Evolutionary conservation across 2,113 vertebrate species (phyloP).

Genomic region (Elephantulus edwardii): DNA sequence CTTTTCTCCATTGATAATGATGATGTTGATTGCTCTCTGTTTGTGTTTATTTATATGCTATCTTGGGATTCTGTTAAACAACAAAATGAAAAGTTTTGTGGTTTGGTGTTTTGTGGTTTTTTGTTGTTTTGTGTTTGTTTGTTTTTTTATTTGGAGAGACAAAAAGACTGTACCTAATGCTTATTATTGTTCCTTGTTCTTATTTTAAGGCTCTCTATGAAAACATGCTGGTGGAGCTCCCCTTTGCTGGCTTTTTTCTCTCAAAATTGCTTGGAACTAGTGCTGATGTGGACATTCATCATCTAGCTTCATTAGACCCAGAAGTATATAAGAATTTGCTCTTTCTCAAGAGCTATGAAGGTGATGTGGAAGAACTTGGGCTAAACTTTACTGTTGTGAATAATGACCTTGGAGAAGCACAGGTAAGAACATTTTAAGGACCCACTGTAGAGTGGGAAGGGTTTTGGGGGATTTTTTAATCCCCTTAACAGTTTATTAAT

Average conservation of each 20-base stretch:
- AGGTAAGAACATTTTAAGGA: slow-evolving; percentile 84
- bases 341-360: slow-evolving; percentile 99
- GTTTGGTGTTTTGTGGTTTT: no score
- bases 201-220: slow-evolving; percentile 94
- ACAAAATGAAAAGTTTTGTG: not conserved
- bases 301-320: slow-evolving; percentile 96
- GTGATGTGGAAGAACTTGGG: slow-evolving; percentile 96
- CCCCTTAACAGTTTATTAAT: slow-evolving; percentile 75
- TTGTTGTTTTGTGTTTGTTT: no score
- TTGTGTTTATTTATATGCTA: no score
- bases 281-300: slow-evolving; percentile 98
- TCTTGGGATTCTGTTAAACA: not conserved
- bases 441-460: not conserved
- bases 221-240: slow-evolving; percentile 98
- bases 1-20: no score
- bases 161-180: rapidly evolving
- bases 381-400: slow-evolving; percentile 99
- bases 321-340: slow-evolving; percentile 98
- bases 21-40: no score
- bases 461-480: no score
- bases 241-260: slow-evolving; percentile 98
- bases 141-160: rapidly evolving
- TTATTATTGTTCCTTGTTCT: not conserved
- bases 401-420: slow-evolving; percentile 97
- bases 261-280: slow-evolving; percentile 97